Percentiles rank a stretch among this genome's conserved stretches.
These are phyloP conservation scores for Phylloscopus whistleri DNA, from an alignment of 2,113 vertebrate genomes.

Conservation along the genomic window DNA sequence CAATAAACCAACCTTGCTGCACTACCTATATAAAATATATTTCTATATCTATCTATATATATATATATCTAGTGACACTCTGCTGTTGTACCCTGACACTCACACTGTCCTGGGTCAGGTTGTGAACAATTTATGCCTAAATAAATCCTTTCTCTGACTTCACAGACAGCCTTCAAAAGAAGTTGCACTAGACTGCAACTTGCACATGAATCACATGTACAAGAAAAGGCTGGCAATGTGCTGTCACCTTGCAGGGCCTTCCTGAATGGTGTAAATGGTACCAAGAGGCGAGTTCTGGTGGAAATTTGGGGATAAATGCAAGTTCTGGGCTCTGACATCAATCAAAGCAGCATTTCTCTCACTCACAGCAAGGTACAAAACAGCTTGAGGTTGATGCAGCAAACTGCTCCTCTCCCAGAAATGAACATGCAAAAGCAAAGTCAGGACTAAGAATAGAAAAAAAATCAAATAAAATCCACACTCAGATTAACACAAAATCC, in stretches of 20 bases:
- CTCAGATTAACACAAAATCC: constrained; percentile 32
- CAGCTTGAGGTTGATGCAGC: not conserved
- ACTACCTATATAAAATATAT: not conserved
- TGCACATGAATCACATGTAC: fast-evolving
- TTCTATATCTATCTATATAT: not conserved
- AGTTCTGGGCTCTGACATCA: not conserved
- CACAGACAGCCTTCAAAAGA: not conserved
- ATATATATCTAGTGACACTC: not conserved
- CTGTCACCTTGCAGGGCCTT: not conserved
- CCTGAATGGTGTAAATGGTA: fast-evolving
- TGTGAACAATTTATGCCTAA: not conserved
- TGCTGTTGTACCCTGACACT: not conserved
- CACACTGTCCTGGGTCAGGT: fast-evolving
- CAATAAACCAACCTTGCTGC: not conserved
- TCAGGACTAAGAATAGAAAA: not conserved
- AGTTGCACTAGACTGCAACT: not conserved
- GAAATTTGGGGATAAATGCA: not conserved
- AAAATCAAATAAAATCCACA: not conserved
- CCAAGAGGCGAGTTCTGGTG: not conserved
- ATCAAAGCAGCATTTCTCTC: not conserved
- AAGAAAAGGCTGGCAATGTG: fast-evolving
- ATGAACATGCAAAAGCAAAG: not conserved
- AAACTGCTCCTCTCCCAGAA: not conserved
- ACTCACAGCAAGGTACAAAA: not conserved
- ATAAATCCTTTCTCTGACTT: not conserved